A percentile compares a stretch with the other conserved stretches of the same genome.
phyloP scores from a whole-genome alignment of 2,888 invertebrate genomes.

The Rhingia campestris region DNA sequence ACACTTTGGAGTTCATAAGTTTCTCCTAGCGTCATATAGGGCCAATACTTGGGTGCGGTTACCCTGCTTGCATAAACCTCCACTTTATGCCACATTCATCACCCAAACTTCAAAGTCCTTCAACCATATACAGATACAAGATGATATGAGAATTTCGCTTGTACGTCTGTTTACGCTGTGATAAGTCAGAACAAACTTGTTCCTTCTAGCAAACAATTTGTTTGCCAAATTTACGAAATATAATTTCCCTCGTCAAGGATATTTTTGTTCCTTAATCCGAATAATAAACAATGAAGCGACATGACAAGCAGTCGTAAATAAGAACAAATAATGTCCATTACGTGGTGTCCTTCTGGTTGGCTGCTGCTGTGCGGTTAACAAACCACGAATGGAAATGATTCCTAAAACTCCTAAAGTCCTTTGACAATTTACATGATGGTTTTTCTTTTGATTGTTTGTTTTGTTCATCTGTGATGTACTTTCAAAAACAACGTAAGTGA shows the following conservation, averaged over 20 bases:
- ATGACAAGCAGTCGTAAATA: conserved; percentile 51
- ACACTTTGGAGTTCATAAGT: conserved; percentile 60
- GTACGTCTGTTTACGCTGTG: conserved; percentile 20
- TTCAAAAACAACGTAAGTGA: conserved; percentile 1
- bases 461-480: neutral
- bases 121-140: neutral
- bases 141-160: neutral
- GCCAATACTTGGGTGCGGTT: conserved; percentile 21
- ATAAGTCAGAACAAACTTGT: conserved; percentile 46
- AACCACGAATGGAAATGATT: conserved; percentile 28
- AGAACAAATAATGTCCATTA: conserved; percentile 56
- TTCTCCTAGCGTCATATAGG: conserved; percentile 23
- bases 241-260: conserved; percentile 41
- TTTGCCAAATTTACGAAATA: conserved; percentile 2
- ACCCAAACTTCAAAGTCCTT: conserved; percentile 20
- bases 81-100: conserved; percentile 32
- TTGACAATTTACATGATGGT: conserved; percentile 37
- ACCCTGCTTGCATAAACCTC: conserved; percentile 8
- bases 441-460: conserved; percentile 21
- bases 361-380: conserved; percentile 22
- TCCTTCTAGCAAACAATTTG: neutral
- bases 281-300: conserved; percentile 42
- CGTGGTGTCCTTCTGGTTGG: conserved; percentile 23
- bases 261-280: conserved; percentile 35
- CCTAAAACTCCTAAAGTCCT: conserved; percentile 36